Evolutionary conservation across 2,888 invertebrate genomes (phyloP).

Genomic region (Andrena bucephala): DNA sequence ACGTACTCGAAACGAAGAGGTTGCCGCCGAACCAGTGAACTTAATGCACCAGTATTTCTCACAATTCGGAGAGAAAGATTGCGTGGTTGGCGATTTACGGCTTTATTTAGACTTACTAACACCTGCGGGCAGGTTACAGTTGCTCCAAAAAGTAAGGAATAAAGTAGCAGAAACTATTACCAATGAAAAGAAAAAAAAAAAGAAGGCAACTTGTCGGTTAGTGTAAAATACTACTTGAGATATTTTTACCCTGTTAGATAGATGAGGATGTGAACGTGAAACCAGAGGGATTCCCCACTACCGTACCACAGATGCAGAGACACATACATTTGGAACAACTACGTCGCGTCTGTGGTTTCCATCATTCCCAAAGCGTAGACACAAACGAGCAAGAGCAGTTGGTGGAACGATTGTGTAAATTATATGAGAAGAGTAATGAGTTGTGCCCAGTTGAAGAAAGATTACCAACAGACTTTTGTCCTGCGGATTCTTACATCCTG

Average conservation of each 20-base stretch:
- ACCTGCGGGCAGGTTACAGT: conserved; percentile 87
- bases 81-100: conserved; percentile 93
- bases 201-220: not conserved
- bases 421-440: conserved; percentile 80
- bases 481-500: conserved; percentile 92
- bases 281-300: conserved; percentile 80
- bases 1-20: conserved; percentile 85
- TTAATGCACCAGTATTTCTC: conserved; percentile 92
- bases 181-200: not conserved
- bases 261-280: conserved; percentile 81
- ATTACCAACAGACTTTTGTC: conserved; percentile 90
- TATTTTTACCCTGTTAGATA: conserved; percentile 71
- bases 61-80: conserved; percentile 94
- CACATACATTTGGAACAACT: conserved; percentile 93
- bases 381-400: conserved; percentile 75
- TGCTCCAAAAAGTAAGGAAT: conserved; percentile 82
- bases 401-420: conserved; percentile 77
- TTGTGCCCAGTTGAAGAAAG: conserved; percentile 85
- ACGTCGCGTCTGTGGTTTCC: conserved; percentile 90
- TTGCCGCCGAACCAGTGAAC: conserved; percentile 86
- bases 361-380: conserved; percentile 84
- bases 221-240: not conserved
- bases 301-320: conserved; percentile 91
- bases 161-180: not conserved
- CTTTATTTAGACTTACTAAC: conserved; percentile 91